phyloP scores from a whole-genome alignment of 2,797 vertebrate species.

The Vespertilio murinus region DNA sequence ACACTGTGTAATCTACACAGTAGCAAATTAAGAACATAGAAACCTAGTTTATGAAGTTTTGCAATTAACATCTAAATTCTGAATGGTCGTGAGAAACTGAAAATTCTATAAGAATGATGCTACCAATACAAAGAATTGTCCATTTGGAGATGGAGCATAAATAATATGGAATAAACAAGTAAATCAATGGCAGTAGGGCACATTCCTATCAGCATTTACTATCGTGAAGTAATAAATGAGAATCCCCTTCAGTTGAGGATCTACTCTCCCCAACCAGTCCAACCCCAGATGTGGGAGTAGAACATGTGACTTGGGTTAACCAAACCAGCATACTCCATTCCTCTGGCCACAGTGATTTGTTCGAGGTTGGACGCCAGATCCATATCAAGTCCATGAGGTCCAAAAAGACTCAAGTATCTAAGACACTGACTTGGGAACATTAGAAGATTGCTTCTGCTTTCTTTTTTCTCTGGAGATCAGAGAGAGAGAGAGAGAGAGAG shows the following conservation, averaged over 20 bases:
- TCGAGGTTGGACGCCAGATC: not conserved
- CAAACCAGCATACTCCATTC: not conserved
- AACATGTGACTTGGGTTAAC: not conserved
- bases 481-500: not conserved
- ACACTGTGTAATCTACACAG: not conserved
- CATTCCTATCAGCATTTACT: not conserved
- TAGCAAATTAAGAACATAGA: conserved; percentile 9
- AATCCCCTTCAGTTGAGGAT: not conserved
- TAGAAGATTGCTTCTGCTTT: not conserved
- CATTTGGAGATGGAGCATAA: not conserved
- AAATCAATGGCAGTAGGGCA: not conserved
- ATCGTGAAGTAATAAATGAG: not conserved
- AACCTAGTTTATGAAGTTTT: not conserved
- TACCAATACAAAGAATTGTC: not conserved
- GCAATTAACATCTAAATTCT: not conserved
- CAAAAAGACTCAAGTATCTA: not conserved
- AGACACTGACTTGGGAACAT: not conserved
- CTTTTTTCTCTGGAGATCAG: not conserved
- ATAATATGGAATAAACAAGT: not conserved
- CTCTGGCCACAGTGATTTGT: not conserved
- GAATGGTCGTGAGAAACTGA: not conserved
- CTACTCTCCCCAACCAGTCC: not conserved
- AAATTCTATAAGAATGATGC: not conserved
- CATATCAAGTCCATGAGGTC: not conserved
- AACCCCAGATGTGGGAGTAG: not conserved